Evolutionary conservation across 2,113 vertebrate species (phyloP), one percentile per base, ranked within the genome.

Genomic region (Bettongia penicillata): DNA sequence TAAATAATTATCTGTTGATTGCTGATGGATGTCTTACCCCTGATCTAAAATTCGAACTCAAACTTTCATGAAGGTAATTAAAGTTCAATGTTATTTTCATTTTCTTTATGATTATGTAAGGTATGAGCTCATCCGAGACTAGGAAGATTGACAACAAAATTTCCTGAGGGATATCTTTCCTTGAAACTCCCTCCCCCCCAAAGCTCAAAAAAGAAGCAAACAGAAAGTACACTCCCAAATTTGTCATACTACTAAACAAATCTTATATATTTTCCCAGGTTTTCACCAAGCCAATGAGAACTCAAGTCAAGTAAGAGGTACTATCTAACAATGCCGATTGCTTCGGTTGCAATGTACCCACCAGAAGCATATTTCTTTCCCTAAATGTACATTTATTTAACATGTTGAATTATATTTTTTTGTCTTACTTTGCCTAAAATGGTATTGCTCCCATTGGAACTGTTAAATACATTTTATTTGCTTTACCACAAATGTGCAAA

Each of bases 371-470:
- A 68, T 55, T 94, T 91, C 11, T 50, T 26, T 90, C 37, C 11
- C n/a, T 31, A 91, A 14, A 89, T 90, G 24, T 89, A 93, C 11
- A 93, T 61, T 93, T 91, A 91, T 94, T 92, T 57, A 92, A 50
- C 49, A 61, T 51, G 23, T n/a, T 37, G 92, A 91, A 90, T 68
- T 90, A 89, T 84, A 48, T 16, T 95, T 93, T n/a, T 23, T n/a
- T 24, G 94, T 95, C 25, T 90, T 89, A 48, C 26, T 94, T 93
- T 89, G 92, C 31, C 53, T 61, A 68, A 90, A 94, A 89, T 92
- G 37, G 90, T 95, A 96, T 94, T 93, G 90, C 1, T 96, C 25
- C 19, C 37, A 51, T 93, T 91, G 93, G 95, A 91, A 84, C 61
- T 57, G 28, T 93, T 91, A 92, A 8, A 91, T 93, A 47, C 0